Evolutionary conservation across 2,888 invertebrate species (phyloP), one percentile per base, ranked within the genome.

Genomic region (Abscondita cerata): DNA sequence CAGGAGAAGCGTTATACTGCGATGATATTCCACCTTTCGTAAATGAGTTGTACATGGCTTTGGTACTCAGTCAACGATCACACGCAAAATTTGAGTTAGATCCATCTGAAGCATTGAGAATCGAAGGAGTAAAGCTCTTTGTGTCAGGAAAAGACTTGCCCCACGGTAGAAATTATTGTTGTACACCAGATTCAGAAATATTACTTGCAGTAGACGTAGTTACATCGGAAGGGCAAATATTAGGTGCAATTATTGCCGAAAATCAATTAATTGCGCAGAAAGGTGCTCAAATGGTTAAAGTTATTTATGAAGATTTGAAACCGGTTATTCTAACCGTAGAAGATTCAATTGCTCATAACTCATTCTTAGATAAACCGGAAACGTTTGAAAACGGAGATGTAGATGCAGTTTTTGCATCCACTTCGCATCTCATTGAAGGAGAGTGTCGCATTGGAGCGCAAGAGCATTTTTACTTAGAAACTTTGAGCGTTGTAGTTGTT

Each of bases 381-480:
- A 82, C 81, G 5, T 81, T 90, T 47, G 78, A 75, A 44, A 85
- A 83, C 71, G 93, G 96, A 0, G 86, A 95, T 75, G 82, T 89
- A 1, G 61, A 61, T 15, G 20, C 55, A 11, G 90, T 84, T 0
- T 89, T 96, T 68, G 78, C 83, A 20, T 83, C 86, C 64, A 86
- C 91, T 9, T 88, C 90, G 36, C 86, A 90, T 75, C 80, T 92
- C n/a, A 76, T 95, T 25, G 89, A 93, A 80, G 95, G 95, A 0
- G 87, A 91, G 69, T 83, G 88, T 44, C 83, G 89, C 59, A 90
- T 93, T 74, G 95, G 95, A 9, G 95, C 94, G 0, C 97, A 98
- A 80, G 97, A 98, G 76, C 98, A 98, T 78, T 97, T 98, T 80
- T 98, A 98, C 80, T 82, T 98, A 71, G 98, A 98, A 81, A 95